These are phyloP conservation scores for Timema cristinae DNA, from an alignment of 2,888 invertebrate genomes.

Conservation along the genomic window DNA sequence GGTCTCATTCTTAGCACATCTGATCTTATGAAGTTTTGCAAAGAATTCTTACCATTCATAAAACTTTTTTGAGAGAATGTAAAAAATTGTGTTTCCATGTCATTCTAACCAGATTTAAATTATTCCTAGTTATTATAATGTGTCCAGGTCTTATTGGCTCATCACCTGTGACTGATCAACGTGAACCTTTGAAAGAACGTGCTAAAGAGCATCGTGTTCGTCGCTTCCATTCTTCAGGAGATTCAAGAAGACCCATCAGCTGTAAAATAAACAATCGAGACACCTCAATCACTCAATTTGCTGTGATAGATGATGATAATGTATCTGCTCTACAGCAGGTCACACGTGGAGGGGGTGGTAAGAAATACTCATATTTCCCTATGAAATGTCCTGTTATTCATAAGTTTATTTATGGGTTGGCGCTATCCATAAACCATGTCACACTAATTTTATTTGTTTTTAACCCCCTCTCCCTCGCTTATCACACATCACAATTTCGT, in stretches of 20 bases:
- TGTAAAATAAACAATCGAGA: conserved; percentile 51
- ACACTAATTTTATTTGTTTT: no score
- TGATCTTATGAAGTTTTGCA: no score
- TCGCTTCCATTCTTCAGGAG: conserved; percentile 32
- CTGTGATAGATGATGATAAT: conserved; percentile 89
- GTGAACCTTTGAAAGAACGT: conserved; percentile 43
- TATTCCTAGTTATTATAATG: background rate
- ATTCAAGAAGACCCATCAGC: conserved; percentile 30
- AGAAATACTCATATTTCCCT: conserved; percentile 10
- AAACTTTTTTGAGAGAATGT: no score
- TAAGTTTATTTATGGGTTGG: no score
- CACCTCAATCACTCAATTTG: conserved; percentile 84
- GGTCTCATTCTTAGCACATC: no score
- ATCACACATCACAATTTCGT: no score
- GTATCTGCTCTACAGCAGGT: conserved; percentile 85
- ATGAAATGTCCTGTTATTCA: background rate
- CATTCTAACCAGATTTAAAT: no score
- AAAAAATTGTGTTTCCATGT: no score
- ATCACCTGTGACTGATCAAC: conserved; percentile 43
- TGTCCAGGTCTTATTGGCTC: conserved; percentile 27
- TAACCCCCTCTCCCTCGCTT: no score
- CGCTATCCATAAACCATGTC: no score
- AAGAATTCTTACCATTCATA: no score
- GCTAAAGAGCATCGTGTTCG: conserved; percentile 37
- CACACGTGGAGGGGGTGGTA: conserved; percentile 75